Evolutionary conservation across 2,888 invertebrate species (phyloP).

Genomic region (Melanostoma scalare): DNA sequence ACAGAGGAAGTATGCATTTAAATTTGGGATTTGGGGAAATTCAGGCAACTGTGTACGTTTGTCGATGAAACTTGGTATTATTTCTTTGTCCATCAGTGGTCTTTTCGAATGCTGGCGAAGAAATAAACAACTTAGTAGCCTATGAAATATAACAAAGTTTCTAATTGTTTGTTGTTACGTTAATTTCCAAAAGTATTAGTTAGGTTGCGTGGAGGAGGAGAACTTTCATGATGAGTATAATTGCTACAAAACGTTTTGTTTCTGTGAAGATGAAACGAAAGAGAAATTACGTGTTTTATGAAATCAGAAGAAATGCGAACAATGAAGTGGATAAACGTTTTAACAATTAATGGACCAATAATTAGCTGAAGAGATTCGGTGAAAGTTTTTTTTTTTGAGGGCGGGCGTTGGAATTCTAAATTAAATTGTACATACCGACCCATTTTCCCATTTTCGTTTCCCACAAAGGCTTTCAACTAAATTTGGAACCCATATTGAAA

Average conservation of each 20-base stretch:
- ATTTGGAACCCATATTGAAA: too few species aligned
- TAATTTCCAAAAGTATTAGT: conserved; percentile 1
- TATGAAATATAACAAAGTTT: conserved; percentile 28
- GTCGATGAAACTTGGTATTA: too few species aligned
- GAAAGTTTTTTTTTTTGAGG: conserved; percentile 12
- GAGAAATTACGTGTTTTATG: conserved; percentile 27
- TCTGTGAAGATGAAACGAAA: neutral
- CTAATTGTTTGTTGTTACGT: conserved; percentile 20
- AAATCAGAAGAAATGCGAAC: conserved; percentile 27
- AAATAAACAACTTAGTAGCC: neutral
- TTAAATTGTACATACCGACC: neutral
- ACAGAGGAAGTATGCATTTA: too few species aligned
- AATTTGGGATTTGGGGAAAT: too few species aligned
- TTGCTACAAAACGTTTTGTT: conserved; percentile 23
- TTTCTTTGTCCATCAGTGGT: too few species aligned
- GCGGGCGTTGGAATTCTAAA: conserved; percentile 14
- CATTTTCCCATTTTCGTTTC: conserved; percentile 1
- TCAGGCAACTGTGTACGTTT: too few species aligned
- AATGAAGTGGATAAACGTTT: conserved; percentile 24
- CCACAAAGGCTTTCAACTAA: too few species aligned
- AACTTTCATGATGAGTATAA: conserved; percentile 13
- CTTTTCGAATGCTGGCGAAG: too few species aligned
- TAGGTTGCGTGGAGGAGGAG: conserved; percentile 29
- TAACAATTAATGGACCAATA: conserved; percentile 39
- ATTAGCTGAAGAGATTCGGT: conserved; percentile 26